Conservation (phyloP, 2,797 vertebrate genomes). For the Syngnathus acus region DNA sequence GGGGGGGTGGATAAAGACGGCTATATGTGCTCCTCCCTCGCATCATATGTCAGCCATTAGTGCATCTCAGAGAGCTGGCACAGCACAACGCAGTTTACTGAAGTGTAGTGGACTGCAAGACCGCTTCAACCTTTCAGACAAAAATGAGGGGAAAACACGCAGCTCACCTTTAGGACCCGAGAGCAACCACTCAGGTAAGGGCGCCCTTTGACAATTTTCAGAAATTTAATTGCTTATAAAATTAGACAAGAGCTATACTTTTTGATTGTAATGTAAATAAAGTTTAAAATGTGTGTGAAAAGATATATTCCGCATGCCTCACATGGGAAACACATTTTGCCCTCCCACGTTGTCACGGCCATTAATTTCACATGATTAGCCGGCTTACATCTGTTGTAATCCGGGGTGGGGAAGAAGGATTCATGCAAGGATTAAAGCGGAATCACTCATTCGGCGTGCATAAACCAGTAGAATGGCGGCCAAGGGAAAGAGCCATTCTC, state of each 20-base stretch:
- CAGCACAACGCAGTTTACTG: not conserved
- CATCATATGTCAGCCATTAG: slow-evolving; percentile 58
- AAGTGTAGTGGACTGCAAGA: slow-evolving; percentile 27
- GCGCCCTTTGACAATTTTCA: not conserved
- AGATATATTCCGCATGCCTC: too few relatives aligned
- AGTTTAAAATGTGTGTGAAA: not conserved
- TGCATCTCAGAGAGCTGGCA: slow-evolving; percentile 42
- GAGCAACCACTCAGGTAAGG: not conserved
- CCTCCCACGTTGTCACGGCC: slow-evolving; percentile 44
- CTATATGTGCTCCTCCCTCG: slow-evolving; percentile 36
- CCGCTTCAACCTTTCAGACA: slow-evolving; percentile 40
- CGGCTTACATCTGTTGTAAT: slow-evolving; percentile 45
- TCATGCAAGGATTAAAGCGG: not conserved
- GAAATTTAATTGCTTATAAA: too few relatives aligned
- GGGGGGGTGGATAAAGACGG: slow-evolving; percentile 30
- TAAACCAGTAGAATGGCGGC: slow-evolving; percentile 20
- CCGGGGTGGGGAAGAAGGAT: slow-evolving; percentile 36
- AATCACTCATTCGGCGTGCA: slow-evolving; percentile 12
- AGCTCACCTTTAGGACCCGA: not conserved
- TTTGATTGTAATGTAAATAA: not conserved
- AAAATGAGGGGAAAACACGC: slow-evolving; percentile 24
- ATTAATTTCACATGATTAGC: slow-evolving; percentile 62
- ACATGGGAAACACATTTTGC: slow-evolving; percentile 19
- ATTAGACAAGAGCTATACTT: too few relatives aligned
- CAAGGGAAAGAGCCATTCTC: slow-evolving; percentile 27